Percentiles rank a stretch among this genome's conserved stretches.
phyloP scores from a whole-genome alignment of 2,797 vertebrate genomes.

The Urocyon cinereoargenteus region DNA sequence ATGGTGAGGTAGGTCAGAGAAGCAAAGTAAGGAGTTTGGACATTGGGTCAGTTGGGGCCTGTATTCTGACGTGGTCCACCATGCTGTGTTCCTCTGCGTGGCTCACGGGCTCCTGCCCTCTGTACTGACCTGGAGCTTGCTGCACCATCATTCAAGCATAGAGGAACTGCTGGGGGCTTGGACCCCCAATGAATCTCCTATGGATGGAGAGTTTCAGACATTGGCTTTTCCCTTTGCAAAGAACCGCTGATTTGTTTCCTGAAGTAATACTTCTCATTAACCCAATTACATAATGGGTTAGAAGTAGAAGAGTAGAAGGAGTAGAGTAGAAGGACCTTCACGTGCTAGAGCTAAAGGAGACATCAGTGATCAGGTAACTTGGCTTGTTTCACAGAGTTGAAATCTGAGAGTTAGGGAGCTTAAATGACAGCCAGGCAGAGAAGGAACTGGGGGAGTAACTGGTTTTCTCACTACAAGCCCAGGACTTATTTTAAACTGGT shows the following conservation, averaged over 20 bases:
- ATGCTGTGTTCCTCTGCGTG: accelerated
- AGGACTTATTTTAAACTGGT: neutral
- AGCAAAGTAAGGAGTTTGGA: neutral
- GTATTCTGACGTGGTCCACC: neutral
- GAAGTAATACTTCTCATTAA: neutral
- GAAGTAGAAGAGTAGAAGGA: too few relatives aligned
- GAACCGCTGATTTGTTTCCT: conserved; percentile 35
- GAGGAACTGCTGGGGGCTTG: neutral
- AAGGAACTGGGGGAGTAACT: accelerated
- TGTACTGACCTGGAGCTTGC: neutral
- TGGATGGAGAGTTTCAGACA: conserved; percentile 2
- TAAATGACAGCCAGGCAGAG: neutral
- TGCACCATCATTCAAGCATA: accelerated
- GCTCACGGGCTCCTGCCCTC: neutral
- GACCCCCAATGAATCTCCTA: neutral
- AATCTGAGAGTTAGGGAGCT: neutral
- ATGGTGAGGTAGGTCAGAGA: neutral
- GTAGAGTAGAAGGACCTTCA: neutral
- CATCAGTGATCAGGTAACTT: neutral
- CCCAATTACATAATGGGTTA: neutral
- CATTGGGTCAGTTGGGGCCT: neutral
- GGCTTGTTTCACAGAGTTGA: neutral
- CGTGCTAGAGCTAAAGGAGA: neutral
- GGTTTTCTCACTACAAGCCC: neutral
- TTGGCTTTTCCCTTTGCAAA: neutral